Evolutionary conservation across 2,888 invertebrate species (phyloP).

Genomic region (Trachelus stipa): DNA sequence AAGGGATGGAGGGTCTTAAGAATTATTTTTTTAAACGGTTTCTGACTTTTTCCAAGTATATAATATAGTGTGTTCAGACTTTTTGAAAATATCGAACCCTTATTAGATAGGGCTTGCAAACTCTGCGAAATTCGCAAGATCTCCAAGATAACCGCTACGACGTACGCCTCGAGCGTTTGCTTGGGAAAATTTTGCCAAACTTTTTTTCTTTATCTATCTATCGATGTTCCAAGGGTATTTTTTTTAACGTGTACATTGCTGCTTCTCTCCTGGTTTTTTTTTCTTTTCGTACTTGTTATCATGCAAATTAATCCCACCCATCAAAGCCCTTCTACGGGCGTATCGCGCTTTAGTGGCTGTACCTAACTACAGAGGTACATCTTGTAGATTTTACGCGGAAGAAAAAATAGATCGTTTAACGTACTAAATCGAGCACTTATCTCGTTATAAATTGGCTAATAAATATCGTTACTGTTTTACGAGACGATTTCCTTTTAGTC

Average conservation of each 20-base stretch:
- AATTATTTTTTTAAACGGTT: background rate
- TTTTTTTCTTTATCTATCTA: background rate
- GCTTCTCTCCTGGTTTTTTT: background rate
- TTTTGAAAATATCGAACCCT: background rate
- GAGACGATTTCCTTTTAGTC: background rate
- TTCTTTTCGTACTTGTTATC: conserved; percentile 8
- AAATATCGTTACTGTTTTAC: conserved; percentile 27
- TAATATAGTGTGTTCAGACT: background rate
- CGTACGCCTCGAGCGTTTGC: background rate
- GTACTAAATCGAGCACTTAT: conserved; percentile 46
- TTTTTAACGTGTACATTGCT: background rate
- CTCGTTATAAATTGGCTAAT: conserved; percentile 44
- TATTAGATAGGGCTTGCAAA: background rate
- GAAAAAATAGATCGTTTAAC: conserved; percentile 42
- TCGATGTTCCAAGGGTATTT: background rate
- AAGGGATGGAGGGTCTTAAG: background rate
- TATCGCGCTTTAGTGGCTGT: conserved; percentile 7
- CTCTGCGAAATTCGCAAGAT: background rate
- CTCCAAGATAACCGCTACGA: background rate
- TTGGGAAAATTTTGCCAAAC: background rate
- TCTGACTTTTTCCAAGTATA: background rate
- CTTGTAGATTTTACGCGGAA: background rate
- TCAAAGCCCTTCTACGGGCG: conserved; percentile 15
- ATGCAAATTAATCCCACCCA: conserved; percentile 20
- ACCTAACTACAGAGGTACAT: conserved; percentile 7